Percentiles rank a stretch among this genome's conserved stretches.
Conservation (phyloP, 2,113 vertebrate species). For the Brachyistius frenatus region DNA sequence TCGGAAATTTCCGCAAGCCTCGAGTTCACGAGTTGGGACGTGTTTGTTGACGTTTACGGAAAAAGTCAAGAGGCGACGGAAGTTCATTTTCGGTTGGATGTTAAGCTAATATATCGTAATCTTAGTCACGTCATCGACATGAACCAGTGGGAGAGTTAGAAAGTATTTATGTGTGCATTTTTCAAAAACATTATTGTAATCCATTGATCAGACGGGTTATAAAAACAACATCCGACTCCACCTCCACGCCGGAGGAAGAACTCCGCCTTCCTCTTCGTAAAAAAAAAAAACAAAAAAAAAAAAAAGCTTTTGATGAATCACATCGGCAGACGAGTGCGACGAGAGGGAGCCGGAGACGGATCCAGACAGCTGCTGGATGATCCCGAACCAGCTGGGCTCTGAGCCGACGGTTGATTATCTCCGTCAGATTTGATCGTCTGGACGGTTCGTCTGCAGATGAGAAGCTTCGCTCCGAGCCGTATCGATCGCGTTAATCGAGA, state of each 20-base stretch:
- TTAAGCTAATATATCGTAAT: too few relatives aligned
- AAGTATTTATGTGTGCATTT: too few relatives aligned
- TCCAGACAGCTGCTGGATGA: slow-evolving; percentile 19
- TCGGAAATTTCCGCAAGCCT: too few relatives aligned
- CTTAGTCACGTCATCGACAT: too few relatives aligned
- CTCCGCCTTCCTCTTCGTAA: background rate
- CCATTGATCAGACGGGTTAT: background rate
- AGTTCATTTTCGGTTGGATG: too few relatives aligned
- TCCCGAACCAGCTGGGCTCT: slow-evolving; percentile 21
- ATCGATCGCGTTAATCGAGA: too few relatives aligned
- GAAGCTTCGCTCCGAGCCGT: too few relatives aligned
- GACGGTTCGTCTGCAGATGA: background rate
- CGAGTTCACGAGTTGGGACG: too few relatives aligned
- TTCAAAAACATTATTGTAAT: too few relatives aligned
- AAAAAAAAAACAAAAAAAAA: background rate
- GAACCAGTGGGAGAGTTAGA: too few relatives aligned
- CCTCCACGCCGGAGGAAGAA: background rate
- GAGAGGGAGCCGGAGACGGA: background rate
- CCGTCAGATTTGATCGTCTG: slow-evolving; percentile 4
- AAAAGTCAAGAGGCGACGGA: too few relatives aligned
- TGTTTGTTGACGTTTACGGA: too few relatives aligned
- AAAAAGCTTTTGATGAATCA: slow-evolving; percentile 4
- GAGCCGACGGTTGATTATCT: slow-evolving; percentile 17
- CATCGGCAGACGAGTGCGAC: background rate
- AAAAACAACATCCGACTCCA: background rate